Base-by-base conservation (phyloP, 2,888 invertebrate genomes). In the Chalcis sispes region DNA sequence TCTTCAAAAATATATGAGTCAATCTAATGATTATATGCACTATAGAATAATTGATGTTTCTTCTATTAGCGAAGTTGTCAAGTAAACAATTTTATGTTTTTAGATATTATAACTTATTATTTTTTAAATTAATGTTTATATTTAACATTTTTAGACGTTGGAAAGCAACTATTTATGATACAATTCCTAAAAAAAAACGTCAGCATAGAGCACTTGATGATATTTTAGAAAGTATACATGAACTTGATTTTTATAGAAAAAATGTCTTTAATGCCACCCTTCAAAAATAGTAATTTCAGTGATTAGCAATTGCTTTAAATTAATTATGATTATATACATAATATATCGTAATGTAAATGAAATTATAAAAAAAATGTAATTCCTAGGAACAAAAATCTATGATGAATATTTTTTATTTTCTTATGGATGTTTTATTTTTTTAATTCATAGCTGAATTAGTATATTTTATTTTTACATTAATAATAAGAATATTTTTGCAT, bases 1-100 rank as follows among this genome's bases (percentile, higher is more conserved):
- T 89, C 85, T 99, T 27, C 85, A 88, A 13, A 94, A 95, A 89
- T 93, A 94, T 85, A 96, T 98, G 95, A 97, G 97, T 0, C 90
- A 81, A 54, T 89, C 98, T 5, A 87, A 94, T 84, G 86, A 92
- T 0, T 95, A 96, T 86, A 89, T 98, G 80, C 97, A 98, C 87
- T 98, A 98, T 88, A 92, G 98, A 82, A 94, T 96, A 56, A 93
- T 99, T 79, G 99, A 99, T 90, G 97, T 98, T 1, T 96, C 95
- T 42, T 92, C 95, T 0, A 89, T 99, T 20, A 98, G 98, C 87
- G 98, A 98, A 89, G 87, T 98, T 27, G 87, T 89, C 80, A 89
- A 83, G 90, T 89, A 84, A 23, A 64, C 58, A 54, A 18, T 40
- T 18, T 52, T 54, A 71, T 56, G 10, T 48, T 48, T 54, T 58